Percentiles rank a stretch among this genome's conserved stretches.
Conservation (phyloP, 2,113 vertebrate species). For the Psittacara wagleri region DNA sequence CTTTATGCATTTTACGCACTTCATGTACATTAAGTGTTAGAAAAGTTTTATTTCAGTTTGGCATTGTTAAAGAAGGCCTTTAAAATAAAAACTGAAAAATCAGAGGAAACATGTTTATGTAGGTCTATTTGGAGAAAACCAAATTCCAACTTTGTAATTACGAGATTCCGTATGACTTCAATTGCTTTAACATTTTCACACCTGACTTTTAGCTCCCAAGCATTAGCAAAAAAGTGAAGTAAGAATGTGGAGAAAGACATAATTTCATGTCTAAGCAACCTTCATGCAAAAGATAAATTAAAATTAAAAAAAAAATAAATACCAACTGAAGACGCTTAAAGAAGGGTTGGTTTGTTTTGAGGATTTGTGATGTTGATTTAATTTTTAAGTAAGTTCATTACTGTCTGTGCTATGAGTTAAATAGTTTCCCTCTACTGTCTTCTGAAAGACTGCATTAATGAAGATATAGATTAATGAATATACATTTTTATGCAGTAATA, state of each 20-base stretch:
- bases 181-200: neutral
- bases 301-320: neutral
- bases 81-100: neutral
- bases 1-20: neutral
- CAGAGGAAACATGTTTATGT: neutral
- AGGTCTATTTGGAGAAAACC: neutral
- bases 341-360: neutral
- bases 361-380: neutral
- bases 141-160: neutral
- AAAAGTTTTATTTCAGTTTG: neutral
- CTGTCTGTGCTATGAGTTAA: neutral
- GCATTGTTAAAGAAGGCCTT: neutral
- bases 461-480: neutral
- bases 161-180: neutral
- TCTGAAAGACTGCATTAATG: neutral
- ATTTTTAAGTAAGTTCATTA: neutral
- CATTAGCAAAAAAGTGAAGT: neutral
- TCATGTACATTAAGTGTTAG: neutral
- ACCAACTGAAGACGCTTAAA: neutral
- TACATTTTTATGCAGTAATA: neutral
- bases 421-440: neutral
- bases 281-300: neutral
- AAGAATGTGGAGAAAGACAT: neutral
- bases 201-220: neutral
- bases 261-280: neutral